Evolutionary conservation across 1,140 invertebrate genomes (phyloP), one percentile per base, ranked within the genome.

Genomic region (Drosophila willistoni): DNA sequence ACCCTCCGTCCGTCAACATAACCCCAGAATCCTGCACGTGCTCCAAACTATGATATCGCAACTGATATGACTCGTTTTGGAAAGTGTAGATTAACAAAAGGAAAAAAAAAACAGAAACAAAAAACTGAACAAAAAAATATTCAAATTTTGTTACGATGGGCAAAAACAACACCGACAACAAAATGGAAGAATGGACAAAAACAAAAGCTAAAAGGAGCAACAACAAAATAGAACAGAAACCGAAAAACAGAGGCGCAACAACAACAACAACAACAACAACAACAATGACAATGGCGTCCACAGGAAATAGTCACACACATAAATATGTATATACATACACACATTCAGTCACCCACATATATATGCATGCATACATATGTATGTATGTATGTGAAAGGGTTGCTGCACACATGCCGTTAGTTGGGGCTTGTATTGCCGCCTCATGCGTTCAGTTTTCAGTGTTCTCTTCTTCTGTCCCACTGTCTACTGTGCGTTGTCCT

Each of bases 81-180:
- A 7, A 22, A 51, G 44, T 51, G 44, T 51, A 51, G 7, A 51
- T 22, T 19, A 47, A 12, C 44, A 51, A 51, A 51, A 22, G 17
- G 19, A 51, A 51, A 51, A 51, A 51, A 51, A 51, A 22, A 22
- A 22, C 2, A 39, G 36, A 39, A 51, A 22, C 14, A 22, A 19
- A 51, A 51, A 51, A 51, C 44, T 51, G 44, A 22, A 60, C 22
- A 63, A 81, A 78, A 80, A 81, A 75, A 80, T 87, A 89, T 89
- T 89, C 84, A 89, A 89, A 89, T 89, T 89, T 89, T 59, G 85
- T 89, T 89, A 80, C 83, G 83, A 79, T 87, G 83, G 70, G 83
- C 84, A 86, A 82, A 86, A 86, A 85, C 81, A 84, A 84, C 73
- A 85, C 73, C 57, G 61, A 76, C 63, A 63, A 63, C 64, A 51